Conservation (phyloP, 2,888 invertebrate genomes). For the Aelia acuminata region DNA sequence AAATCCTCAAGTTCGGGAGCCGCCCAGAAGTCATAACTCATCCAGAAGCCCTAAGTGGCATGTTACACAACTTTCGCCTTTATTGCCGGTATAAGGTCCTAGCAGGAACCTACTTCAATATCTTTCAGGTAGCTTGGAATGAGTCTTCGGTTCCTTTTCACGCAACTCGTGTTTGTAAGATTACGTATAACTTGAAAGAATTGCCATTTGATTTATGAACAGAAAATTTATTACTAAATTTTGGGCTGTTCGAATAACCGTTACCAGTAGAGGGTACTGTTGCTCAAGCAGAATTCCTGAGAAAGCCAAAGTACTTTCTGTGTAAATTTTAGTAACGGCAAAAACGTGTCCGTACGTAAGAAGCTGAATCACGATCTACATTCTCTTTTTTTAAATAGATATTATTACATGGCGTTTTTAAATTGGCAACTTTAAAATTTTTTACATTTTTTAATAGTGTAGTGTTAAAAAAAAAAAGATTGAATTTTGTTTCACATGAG, state of each 20-base stretch:
- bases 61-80: conserved; percentile 24
- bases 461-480: no score
- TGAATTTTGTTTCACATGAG: no score
- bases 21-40: neutral
- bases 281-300: neutral
- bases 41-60: neutral
- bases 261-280: neutral
- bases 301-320: conserved; percentile 13
- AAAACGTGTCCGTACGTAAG: neutral
- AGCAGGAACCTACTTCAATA: neutral
- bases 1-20: neutral
- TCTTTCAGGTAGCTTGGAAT: neutral
- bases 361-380: neutral
- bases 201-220: neutral
- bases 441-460: no score
- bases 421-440: no score
- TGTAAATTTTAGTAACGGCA: conserved; percentile 17
- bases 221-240: neutral
- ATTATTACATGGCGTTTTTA: neutral
- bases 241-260: neutral
- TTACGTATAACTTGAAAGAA: neutral
- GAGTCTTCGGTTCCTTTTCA: neutral
- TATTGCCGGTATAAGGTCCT: neutral
- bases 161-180: neutral
- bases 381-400: conserved; percentile 11